These are phyloP conservation scores for Choristoneura fumiferana DNA, from an alignment of 1,140 invertebrate species.

Conservation along the genomic window DNA sequence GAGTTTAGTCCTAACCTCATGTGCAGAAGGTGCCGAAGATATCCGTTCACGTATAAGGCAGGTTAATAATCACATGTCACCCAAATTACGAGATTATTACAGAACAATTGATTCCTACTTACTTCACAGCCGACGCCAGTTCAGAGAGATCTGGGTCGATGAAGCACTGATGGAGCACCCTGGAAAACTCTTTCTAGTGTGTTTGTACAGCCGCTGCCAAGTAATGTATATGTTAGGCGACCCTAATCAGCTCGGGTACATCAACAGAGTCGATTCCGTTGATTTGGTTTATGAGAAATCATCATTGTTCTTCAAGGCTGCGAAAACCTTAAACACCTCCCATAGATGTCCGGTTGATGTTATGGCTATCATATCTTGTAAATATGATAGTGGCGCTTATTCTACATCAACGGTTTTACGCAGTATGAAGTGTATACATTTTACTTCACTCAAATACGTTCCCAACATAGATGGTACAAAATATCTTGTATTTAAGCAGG, in stretches of 20 bases:
- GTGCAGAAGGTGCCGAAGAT: not conserved
- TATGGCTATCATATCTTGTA: not conserved
- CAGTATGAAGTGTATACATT: not conserved
- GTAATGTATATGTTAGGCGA: not conserved
- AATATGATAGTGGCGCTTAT: not conserved
- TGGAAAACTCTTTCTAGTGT: not conserved
- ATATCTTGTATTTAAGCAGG: constrained; percentile 4
- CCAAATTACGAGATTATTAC: not conserved
- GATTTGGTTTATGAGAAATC: not conserved
- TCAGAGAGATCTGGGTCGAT: not conserved
- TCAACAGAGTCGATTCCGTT: not conserved
- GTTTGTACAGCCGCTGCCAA: not conserved
- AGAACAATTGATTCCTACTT: constrained; percentile 7
- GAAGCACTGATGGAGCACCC: constrained; percentile 9
- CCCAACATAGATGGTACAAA: not conserved
- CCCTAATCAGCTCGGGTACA: constrained; percentile 5
- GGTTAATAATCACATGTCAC: too few species aligned
- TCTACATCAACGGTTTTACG: not conserved
- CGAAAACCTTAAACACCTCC: not conserved
- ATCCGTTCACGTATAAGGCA: not conserved
- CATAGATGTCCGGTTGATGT: constrained; percentile 7
- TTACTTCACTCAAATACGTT: not conserved
- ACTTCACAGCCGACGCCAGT: not conserved
- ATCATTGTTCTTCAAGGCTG: not conserved
- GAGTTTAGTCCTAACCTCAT: constrained; percentile 3